A percentile compares a stretch with the other conserved stretches of the same genome.
These are phyloP conservation scores for Meleagris gallopavo DNA, from an alignment of 2,113 vertebrate genomes.

Conservation along the genomic window DNA sequence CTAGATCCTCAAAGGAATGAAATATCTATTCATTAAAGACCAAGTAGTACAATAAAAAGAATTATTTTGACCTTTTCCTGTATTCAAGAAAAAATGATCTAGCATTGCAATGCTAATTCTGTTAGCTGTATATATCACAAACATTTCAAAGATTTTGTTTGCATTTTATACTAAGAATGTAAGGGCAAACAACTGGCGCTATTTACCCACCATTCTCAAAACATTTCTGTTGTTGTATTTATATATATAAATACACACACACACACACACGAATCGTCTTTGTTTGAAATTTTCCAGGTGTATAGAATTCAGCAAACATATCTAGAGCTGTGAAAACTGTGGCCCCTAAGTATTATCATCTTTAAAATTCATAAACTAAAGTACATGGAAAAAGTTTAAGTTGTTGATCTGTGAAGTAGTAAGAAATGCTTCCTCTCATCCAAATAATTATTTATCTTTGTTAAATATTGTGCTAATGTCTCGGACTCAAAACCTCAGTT, in stretches of 20 bases:
- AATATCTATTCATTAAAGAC: slow-evolving; percentile 33
- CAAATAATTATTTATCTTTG: slow-evolving; percentile 48
- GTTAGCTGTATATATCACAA: neutral
- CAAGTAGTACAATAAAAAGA: neutral
- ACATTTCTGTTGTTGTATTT: neutral
- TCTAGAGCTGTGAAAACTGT: neutral
- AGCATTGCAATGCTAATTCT: slow-evolving; percentile 15
- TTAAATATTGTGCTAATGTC: neutral
- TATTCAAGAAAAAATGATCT: slow-evolving; percentile 34
- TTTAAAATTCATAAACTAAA: slow-evolving; percentile 66
- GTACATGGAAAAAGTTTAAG: slow-evolving; percentile 18
- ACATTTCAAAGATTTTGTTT: slow-evolving; percentile 25
- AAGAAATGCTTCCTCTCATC: slow-evolving; percentile 17
- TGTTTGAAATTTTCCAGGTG: neutral
- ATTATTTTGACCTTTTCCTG: slow-evolving; percentile 47
- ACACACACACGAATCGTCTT: no score
- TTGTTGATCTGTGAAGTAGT: slow-evolving; percentile 13
- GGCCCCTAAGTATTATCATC: neutral
- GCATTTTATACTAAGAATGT: neutral
- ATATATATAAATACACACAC: neutral
- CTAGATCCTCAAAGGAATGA: slow-evolving; percentile 32
- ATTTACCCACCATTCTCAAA: slow-evolving; percentile 14
- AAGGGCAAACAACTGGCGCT: neutral
- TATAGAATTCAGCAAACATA: neutral
- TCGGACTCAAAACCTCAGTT: neutral